Conservation (phyloP, 92 coral and sea anemone genomes). For the Hydrozoanthus gracilis region DNA sequence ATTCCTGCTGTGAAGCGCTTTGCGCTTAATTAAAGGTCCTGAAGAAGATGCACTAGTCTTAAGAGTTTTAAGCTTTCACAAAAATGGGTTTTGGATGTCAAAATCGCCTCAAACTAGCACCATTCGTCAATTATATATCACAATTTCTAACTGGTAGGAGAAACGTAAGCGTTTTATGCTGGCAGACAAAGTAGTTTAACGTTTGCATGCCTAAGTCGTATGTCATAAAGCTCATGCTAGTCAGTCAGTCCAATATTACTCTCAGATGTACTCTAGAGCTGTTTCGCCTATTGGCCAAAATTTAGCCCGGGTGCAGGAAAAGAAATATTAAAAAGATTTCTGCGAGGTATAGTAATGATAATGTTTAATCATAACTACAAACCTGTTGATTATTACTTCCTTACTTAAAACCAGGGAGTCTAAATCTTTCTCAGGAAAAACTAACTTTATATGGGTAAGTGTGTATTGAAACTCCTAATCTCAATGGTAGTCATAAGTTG, state of each 20-base stretch:
- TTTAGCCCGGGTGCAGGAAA: not conserved
- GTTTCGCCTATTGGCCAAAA: not conserved
- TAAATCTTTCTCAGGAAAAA: not conserved
- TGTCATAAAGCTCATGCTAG: not conserved
- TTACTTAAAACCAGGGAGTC: not conserved
- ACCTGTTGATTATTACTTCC: not conserved
- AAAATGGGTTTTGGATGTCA: not conserved
- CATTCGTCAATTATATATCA: not conserved
- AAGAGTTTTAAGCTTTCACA: not conserved
- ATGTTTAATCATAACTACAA: not conserved
- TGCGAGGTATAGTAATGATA: not conserved
- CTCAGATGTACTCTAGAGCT: not conserved
- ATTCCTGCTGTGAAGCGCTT: slow-evolving; percentile 9
- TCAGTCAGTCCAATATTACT: not conserved
- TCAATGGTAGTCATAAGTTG: not conserved
- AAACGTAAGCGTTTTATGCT: not conserved
- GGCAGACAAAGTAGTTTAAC: not conserved
- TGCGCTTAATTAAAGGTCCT: not conserved
- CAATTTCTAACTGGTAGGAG: not conserved
- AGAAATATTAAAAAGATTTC: not conserved
- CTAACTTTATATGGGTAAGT: not conserved
- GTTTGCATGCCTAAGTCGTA: not conserved
- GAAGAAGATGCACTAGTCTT: not conserved
- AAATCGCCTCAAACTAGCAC: not conserved
- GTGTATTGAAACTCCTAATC: not conserved